Percentiles rank a stretch among this genome's conserved stretches.
phyloP scores from a whole-genome alignment of 2,888 invertebrate species.

The Melieria crassipennis region DNA sequence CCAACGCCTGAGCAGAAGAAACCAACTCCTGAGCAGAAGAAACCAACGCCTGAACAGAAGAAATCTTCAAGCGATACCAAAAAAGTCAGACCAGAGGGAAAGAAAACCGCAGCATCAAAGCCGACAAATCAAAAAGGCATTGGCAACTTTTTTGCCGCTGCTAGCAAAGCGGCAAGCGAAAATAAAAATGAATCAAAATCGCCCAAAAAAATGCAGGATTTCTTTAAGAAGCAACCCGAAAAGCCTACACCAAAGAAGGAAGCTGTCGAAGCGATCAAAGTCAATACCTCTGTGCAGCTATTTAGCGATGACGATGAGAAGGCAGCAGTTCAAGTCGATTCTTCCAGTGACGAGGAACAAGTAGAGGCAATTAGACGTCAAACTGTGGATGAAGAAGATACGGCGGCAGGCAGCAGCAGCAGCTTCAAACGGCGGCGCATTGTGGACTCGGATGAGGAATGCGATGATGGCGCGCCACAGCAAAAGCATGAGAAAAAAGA shows the following conservation, averaged over 20 bases:
- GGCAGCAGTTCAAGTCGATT: conserved; percentile 37
- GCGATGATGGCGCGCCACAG: conserved; percentile 45
- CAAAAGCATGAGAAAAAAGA: conserved; percentile 44
- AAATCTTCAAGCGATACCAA: conserved; percentile 15
- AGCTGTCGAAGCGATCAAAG: conserved; percentile 32
- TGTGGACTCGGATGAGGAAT: conserved; percentile 58
- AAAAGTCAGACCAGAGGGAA: conserved; percentile 23
- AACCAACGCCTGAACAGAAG: conserved; percentile 20
- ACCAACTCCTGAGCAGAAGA: neutral
- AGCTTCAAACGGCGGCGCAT: conserved; percentile 58
- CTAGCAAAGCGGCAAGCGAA: conserved; percentile 39
- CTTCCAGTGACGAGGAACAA: conserved; percentile 61
- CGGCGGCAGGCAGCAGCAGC: conserved; percentile 27
- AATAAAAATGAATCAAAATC: conserved; percentile 41
- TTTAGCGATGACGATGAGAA: conserved; percentile 51
- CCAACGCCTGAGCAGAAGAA: conserved; percentile 11
- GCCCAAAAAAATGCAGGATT: conserved; percentile 46
- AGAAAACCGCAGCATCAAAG: conserved; percentile 17
- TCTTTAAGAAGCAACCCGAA: conserved; percentile 45
- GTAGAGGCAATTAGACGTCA: conserved; percentile 55
- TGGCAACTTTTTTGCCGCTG: conserved; percentile 51
- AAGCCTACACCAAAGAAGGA: conserved; percentile 32
- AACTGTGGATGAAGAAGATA: conserved; percentile 47
- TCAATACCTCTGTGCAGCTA: conserved; percentile 55
- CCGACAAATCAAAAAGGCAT: conserved; percentile 50